Percentiles rank a stretch among this genome's conserved stretches.
Evolutionary conservation across 2,888 invertebrate species (phyloP).

Genomic region (Xanthorhoe spadicearia): DNA sequence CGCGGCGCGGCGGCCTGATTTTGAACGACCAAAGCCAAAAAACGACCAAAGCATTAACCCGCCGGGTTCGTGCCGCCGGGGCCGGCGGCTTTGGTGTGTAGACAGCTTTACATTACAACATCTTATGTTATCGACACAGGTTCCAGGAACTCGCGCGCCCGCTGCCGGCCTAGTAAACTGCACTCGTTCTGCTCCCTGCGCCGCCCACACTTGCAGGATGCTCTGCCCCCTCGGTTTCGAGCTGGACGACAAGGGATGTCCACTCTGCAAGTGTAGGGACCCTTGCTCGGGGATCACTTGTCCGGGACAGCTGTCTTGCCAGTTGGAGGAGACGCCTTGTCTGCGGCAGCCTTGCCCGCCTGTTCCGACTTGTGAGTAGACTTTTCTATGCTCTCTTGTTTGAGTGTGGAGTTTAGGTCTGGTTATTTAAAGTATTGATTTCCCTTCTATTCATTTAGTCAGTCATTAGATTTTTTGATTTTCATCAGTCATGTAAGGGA

Average conservation of each 20-base stretch:
- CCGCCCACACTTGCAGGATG: conserved; percentile 94
- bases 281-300: conserved; percentile 91
- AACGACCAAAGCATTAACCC: too few relatives aligned
- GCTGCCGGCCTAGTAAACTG: conserved; percentile 88
- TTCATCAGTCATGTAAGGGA: background rate
- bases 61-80: too few relatives aligned
- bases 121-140: conserved; percentile 48
- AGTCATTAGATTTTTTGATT: too few relatives aligned
- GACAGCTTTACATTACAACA: background rate
- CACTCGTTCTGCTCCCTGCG: conserved; percentile 88
- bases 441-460: too few relatives aligned
- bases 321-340: conserved; percentile 91
- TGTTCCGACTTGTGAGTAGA: conserved; percentile 89
- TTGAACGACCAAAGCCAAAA: too few relatives aligned
- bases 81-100: too few relatives aligned
- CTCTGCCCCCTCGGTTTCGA: conserved; percentile 93
- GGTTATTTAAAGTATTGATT: background rate
- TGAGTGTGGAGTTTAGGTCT: background rate
- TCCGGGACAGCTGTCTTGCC: conserved; percentile 90
- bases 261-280: conserved; percentile 92
- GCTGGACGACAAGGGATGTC: conserved; percentile 88
- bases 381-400: background rate
- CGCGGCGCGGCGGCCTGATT: too few relatives aligned
- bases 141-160: conserved; percentile 89
- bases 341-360: conserved; percentile 92